Conservation (phyloP, 2,888 invertebrate genomes). For the Mesorhabditis sp. region DNA sequence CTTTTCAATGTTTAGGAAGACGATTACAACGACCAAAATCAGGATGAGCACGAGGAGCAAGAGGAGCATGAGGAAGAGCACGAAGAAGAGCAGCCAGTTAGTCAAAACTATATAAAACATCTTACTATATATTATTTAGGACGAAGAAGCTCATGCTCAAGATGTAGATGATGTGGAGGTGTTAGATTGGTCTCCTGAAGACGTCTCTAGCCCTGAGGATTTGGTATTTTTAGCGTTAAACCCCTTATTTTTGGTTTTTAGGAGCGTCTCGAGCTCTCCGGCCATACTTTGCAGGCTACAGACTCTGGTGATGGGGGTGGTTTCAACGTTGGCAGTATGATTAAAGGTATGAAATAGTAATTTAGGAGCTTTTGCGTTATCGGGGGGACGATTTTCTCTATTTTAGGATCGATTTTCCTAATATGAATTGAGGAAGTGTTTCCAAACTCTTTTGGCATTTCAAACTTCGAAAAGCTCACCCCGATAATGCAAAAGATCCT, state of each 20-base stretch:
- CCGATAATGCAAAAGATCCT: too few relatives aligned
- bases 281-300: background rate
- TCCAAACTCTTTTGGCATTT: too few relatives aligned
- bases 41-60: background rate
- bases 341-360: background rate
- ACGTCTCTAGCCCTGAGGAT: background rate
- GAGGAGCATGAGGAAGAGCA: background rate
- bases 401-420: too few relatives aligned
- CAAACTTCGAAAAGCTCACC: too few relatives aligned
- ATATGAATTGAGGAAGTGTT: too few relatives aligned
- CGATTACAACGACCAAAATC: background rate
- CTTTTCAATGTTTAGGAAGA: background rate
- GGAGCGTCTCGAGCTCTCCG: background rate
- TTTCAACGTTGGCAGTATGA: background rate
- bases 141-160: background rate
- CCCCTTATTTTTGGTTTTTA: background rate
- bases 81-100: background rate
- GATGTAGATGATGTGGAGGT: slow-evolving; percentile 2
- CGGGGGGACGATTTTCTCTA: too few relatives aligned
- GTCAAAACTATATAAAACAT: background rate
- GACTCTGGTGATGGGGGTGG: background rate
- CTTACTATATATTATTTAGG: background rate
- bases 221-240: background rate
- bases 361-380: too few relatives aligned
- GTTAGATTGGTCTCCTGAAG: background rate